Percentiles rank a stretch among this genome's conserved stretches.
phyloP scores from a whole-genome alignment of 2,888 invertebrate genomes.

The Argyra leucocephala region DNA sequence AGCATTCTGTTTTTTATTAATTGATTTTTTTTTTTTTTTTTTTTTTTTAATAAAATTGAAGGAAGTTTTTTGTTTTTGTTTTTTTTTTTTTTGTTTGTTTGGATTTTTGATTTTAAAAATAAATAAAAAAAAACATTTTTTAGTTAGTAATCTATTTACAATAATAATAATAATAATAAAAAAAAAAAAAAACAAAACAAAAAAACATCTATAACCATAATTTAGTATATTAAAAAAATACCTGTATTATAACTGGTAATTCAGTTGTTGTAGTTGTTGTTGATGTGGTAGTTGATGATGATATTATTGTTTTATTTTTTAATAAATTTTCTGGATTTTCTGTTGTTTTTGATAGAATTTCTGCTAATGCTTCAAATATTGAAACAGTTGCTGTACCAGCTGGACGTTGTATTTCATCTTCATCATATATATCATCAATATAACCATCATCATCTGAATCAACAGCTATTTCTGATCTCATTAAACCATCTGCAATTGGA shows the following conservation, averaged over 20 bases:
- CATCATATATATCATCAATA: slow-evolving; percentile 9
- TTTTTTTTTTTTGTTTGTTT: background rate
- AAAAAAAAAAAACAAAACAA: background rate
- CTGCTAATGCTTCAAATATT: slow-evolving; percentile 52
- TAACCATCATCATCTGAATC: background rate
- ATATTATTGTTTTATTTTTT: slow-evolving; percentile 20
- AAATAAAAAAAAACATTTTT: background rate
- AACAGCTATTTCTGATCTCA: slow-evolving; percentile 32
- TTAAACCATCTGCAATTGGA: slow-evolving; percentile 27
- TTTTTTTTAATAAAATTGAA: background rate
- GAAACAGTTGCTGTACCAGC: slow-evolving; percentile 43
- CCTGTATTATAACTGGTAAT: slow-evolving; percentile 27
- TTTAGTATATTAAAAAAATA: slow-evolving; percentile 25
- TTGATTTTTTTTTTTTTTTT: no score
- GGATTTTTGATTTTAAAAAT: background rate
- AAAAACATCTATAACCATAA: slow-evolving; percentile 16
- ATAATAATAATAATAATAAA: background rate
- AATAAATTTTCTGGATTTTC: slow-evolving; percentile 25
- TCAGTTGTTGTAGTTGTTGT: slow-evolving; percentile 28
- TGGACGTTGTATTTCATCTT: slow-evolving; percentile 11
- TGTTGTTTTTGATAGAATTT: slow-evolving; percentile 43
- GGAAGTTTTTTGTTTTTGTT: background rate
- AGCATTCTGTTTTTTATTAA: background rate
- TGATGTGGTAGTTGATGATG: slow-evolving; percentile 25
- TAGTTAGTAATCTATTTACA: background rate